These are phyloP conservation scores for Zygothrica quintamaculata DNA, from an alignment of 2,888 invertebrate genomes.

Conservation along the genomic window DNA sequence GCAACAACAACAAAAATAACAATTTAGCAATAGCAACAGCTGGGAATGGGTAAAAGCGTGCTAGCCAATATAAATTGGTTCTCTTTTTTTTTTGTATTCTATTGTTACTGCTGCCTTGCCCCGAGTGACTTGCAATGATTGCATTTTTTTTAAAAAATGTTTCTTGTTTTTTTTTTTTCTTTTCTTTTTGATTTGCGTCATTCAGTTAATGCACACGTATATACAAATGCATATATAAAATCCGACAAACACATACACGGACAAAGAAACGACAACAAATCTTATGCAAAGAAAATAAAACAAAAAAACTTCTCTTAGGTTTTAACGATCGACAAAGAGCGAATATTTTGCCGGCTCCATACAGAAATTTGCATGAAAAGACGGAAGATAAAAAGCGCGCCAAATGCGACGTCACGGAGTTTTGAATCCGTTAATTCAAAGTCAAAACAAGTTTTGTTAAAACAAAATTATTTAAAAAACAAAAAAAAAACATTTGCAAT, in stretches of 20 bases:
- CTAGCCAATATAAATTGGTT: constrained; percentile 36
- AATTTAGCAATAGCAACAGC: constrained; percentile 17
- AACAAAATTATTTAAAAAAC: constrained; percentile 3
- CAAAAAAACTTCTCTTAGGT: constrained; percentile 22
- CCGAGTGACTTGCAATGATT: constrained; percentile 56
- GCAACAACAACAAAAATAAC: constrained; percentile 31
- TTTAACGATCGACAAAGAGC: constrained; percentile 6
- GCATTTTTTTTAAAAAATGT: constrained; percentile 28
- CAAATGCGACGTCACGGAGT: constrained; percentile 50
- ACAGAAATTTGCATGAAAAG: constrained; percentile 27
- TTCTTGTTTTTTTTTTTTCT: constrained; percentile 8
- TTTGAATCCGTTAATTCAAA: constrained; percentile 47
- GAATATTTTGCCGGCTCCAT: constrained; percentile 34
- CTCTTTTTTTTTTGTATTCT: constrained; percentile 21
- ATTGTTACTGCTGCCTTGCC: background rate
- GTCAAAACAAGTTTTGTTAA: constrained; percentile 34
- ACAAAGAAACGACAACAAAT: constrained; percentile 2
- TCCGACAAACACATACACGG: constrained; percentile 5
- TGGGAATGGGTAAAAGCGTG: constrained; percentile 44
- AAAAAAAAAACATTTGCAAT: constrained; percentile 12
- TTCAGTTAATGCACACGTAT: constrained; percentile 33
- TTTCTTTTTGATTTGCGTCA: constrained; percentile 66
- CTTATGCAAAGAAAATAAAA: constrained; percentile 23
- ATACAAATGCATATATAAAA: constrained; percentile 4
- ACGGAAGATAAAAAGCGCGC: constrained; percentile 47